phyloP scores from a whole-genome alignment of 2,888 invertebrate genomes.

The Alentia gelatinosa region DNA sequence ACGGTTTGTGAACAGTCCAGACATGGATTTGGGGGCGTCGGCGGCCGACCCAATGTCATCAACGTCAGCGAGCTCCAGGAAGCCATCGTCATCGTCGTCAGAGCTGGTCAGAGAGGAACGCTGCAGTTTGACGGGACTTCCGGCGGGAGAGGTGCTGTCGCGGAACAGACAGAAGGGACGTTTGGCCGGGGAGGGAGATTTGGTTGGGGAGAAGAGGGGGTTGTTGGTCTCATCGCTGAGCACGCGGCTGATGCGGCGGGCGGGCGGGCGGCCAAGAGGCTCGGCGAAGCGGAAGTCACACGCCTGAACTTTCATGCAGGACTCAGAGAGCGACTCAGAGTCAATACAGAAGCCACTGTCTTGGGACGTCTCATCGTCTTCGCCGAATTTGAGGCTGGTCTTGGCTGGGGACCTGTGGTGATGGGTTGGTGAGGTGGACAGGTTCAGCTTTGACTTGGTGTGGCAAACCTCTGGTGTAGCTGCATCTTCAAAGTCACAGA shows the following conservation, averaged over 20 bases:
- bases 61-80: slow-evolving; percentile 68
- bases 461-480: slow-evolving; percentile 8
- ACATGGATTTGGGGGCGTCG: slow-evolving; percentile 64
- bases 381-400: not conserved
- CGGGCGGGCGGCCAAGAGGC: slow-evolving; percentile 70
- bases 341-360: slow-evolving; percentile 77
- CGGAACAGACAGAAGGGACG: slow-evolving; percentile 75
- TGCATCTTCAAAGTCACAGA: slow-evolving; percentile 9
- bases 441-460: not conserved
- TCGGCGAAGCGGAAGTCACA: slow-evolving; percentile 69
- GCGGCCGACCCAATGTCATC: slow-evolving; percentile 37
- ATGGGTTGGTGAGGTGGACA: not conserved
- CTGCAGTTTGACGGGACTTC: slow-evolving; percentile 52
- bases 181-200: slow-evolving; percentile 71
- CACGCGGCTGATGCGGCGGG: slow-evolving; percentile 62
- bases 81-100: slow-evolving; percentile 72
- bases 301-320: slow-evolving; percentile 55
- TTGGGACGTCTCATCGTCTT: slow-evolving; percentile 69
- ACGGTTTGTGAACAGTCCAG: slow-evolving; percentile 71
- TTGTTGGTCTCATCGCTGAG: slow-evolving; percentile 70
- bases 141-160: not conserved
- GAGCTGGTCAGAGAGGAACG: slow-evolving; percentile 62
- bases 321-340: not conserved
- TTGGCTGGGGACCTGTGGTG: not conserved
- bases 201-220: slow-evolving; percentile 71